Percentiles rank a stretch among this genome's conserved stretches.
Evolutionary conservation across 2,113 vertebrate species (phyloP).

Genomic region (Daphoenositta chrysoptera): DNA sequence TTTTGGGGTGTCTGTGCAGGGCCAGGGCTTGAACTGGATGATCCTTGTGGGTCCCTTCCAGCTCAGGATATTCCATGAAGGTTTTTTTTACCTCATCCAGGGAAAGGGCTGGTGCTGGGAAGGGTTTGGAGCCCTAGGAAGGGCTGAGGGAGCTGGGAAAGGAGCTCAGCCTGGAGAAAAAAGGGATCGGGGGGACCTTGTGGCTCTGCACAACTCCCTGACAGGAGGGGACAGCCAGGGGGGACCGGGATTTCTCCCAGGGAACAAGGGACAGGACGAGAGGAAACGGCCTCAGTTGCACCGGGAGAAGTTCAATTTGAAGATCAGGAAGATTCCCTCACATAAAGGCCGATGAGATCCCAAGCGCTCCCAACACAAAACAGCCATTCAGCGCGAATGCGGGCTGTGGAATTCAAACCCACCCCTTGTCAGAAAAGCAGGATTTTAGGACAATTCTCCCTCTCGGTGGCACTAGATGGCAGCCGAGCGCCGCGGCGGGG

Average conservation of each 20-base stretch:
- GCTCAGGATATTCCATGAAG: neutral
- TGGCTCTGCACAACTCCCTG: neutral
- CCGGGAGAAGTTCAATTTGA: neutral
- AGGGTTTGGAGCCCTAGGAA: neutral
- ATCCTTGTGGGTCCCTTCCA: neutral
- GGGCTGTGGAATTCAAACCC: neutral
- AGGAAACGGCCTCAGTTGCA: neutral
- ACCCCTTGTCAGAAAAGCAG: neutral
- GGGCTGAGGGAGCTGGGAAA: neutral
- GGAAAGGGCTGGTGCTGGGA: neutral
- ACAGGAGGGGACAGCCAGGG: neutral
- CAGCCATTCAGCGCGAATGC: neutral
- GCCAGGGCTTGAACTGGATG: neutral
- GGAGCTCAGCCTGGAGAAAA: neutral
- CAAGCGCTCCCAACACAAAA: neutral
- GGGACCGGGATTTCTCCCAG: neutral
- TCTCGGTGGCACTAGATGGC: neutral
- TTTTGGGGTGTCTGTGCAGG: neutral
- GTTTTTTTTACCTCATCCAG: neutral
- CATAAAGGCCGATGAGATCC: neutral
- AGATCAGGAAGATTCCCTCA: neutral
- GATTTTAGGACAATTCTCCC: neutral
- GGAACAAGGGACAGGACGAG: neutral
- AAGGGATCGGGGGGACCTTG: accelerated
- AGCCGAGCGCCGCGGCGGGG: neutral